Evolutionary conservation across 2,888 invertebrate species (phyloP).

Genomic region (Phengaris alcon): DNA sequence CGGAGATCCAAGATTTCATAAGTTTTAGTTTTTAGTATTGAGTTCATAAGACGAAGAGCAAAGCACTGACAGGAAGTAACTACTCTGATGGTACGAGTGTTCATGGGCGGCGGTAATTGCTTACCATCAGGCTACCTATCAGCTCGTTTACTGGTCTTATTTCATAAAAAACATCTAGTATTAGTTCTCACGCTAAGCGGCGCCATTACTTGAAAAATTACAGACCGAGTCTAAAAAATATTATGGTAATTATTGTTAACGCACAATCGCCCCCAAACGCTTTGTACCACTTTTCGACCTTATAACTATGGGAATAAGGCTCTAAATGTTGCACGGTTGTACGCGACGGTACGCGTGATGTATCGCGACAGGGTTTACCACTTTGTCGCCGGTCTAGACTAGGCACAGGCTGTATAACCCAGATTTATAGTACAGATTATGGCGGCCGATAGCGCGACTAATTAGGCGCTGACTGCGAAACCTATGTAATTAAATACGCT

Average conservation of each 20-base stretch:
- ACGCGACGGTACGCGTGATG: not conserved
- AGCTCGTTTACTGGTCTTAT: not conserved
- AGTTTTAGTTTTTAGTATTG: too few relatives aligned
- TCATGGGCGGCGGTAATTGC: not conserved
- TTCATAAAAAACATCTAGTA: not conserved
- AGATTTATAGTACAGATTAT: slow-evolving; percentile 29
- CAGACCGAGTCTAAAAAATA: not conserved
- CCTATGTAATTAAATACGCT: slow-evolving; percentile 30
- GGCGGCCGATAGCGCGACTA: slow-evolving; percentile 32
- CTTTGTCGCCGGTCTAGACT: slow-evolving; percentile 15
- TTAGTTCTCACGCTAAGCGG: slow-evolving; percentile 3
- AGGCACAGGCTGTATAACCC: slow-evolving; percentile 14
- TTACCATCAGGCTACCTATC: not conserved
- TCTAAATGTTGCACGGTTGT: not conserved
- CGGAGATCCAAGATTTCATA: too few relatives aligned
- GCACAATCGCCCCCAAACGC: too few relatives aligned
- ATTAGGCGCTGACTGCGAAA: slow-evolving; percentile 31
- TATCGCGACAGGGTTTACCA: not conserved
- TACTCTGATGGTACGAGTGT: not conserved
- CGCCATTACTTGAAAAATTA: slow-evolving; percentile 9
- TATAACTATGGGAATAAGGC: not conserved
- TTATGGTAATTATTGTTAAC: not conserved
- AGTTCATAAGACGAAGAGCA: too few relatives aligned
- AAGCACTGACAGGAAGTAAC: too few relatives aligned
- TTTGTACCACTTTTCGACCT: not conserved